These are phyloP conservation scores for Miniopterus natalensis DNA, from an alignment of 2,113 vertebrate genomes.

Conservation along the genomic window DNA sequence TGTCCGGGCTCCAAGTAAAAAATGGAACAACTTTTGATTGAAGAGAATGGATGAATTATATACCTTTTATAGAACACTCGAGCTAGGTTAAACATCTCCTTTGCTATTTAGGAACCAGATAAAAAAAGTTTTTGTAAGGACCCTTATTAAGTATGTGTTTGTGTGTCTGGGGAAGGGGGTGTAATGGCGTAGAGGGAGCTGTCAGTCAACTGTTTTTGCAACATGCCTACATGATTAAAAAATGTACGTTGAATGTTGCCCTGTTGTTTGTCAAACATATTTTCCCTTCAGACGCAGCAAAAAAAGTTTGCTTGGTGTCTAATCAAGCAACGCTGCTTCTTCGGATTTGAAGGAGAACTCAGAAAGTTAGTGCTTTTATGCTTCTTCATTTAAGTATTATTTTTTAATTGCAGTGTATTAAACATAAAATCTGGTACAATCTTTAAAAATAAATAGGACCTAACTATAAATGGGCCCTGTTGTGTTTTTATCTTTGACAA, in stretches of 20 bases:
- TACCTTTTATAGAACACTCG: neutral
- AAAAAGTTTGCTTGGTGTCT: conserved; percentile 90
- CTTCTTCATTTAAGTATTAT: conserved; percentile 94
- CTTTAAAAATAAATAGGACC: conserved; percentile 95
- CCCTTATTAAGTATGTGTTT: neutral
- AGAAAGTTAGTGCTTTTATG: conserved; percentile 91
- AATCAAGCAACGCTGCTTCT: conserved; percentile 87
- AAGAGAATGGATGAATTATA: neutral
- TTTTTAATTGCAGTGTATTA: conserved; percentile 94
- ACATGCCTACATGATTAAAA: conserved; percentile 29
- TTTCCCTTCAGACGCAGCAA: conserved; percentile 79
- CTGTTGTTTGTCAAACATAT: conserved; percentile 77
- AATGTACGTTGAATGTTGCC: neutral
- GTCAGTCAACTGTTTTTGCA: conserved; percentile 50
- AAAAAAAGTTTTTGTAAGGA: neutral
- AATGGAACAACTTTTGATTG: neutral
- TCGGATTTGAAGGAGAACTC: conserved; percentile 89
- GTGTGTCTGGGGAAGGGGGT: neutral
- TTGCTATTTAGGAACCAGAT: conserved; percentile 30
- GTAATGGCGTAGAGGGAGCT: neutral
- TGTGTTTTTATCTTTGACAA: conserved; percentile 95
- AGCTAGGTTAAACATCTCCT: conserved; percentile 10
- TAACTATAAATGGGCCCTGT: conserved; percentile 95
- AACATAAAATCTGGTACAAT: conserved; percentile 95
- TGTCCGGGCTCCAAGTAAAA: neutral